Evolutionary conservation across 2,888 invertebrate genomes (phyloP), one percentile per base, ranked within the genome.

Genomic region (Apocheima hispidaria): DNA sequence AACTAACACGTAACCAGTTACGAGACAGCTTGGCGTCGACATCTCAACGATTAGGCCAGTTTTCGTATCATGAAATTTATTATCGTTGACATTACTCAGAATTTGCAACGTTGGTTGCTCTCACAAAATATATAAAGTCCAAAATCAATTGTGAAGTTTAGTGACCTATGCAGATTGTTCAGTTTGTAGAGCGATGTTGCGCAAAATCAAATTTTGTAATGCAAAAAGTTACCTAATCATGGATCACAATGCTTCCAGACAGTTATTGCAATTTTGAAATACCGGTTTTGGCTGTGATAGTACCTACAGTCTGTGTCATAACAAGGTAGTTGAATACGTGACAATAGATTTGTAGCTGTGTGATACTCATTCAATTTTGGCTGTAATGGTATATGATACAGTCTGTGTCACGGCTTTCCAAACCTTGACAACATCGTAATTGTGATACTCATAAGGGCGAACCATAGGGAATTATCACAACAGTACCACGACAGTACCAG

Each of bases 1-100:
- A 66, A 68, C 67, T 40, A 14, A 16, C 38, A 61, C 51, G 49
- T 40, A 49, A 48, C 53, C 33, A 56, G 57, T 65, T 63, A 40
- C 59, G 59, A 69, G 69, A 69, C 69, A n/a, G 63, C 60, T 33
- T 69, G 69, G 65, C 69, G 69, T 60, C 69, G 51, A 54, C 52
- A 54, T 54, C 59, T 54, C 51, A 35, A 7, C 41, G 21, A 41
- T 56, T 56, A 48, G 21, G 38, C 55, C 54, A 46, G 41, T 38
- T 51, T 48, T 53, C 58, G 46, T 48, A 23, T 56, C 38, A 62
- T 49, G 16, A 28, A 56, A 63, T 56, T 60, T 53, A 26, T 51
- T 36, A 44, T 26, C 18, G 12, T 41, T 6, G 18, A 21, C 21
- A 28, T 26, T 41, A 30, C 10, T 14, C 28, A 23, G 7, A 38